Evolutionary conservation across 1,140 invertebrate species (phyloP).

Genomic region (Homarus americanus): DNA sequence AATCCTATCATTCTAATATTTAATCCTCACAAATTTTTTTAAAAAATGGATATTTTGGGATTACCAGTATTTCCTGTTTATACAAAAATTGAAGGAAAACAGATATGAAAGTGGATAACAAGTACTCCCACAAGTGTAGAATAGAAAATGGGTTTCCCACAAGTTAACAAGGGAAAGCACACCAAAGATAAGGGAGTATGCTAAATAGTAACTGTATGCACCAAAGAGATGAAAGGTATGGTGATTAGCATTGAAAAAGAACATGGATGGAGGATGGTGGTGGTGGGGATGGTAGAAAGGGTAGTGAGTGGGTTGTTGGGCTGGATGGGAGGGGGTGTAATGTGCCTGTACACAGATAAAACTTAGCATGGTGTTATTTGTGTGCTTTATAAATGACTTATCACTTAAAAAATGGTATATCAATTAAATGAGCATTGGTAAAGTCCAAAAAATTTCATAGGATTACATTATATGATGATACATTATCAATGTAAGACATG

Average conservation of each 20-base stretch:
- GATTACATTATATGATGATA: slow-evolving; percentile 33
- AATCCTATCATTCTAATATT: slow-evolving; percentile 7
- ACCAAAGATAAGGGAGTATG: slow-evolving; percentile 1
- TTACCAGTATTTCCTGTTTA: neutral
- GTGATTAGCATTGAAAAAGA: neutral
- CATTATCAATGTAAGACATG: slow-evolving; percentile 35
- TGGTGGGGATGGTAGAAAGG: neutral
- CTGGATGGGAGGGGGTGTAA: neutral
- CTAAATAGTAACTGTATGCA: neutral
- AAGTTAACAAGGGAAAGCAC: slow-evolving; percentile 13
- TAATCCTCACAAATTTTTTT: slow-evolving; percentile 20
- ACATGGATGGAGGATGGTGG: neutral
- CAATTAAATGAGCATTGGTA: slow-evolving; percentile 29
- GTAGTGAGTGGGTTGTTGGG: neutral
- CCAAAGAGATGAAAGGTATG: neutral
- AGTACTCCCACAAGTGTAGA: neutral
- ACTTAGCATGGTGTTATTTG: neutral
- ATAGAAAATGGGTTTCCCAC: neutral
- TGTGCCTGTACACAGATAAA: slow-evolving; percentile 25
- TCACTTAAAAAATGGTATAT: slow-evolving; percentile 28
- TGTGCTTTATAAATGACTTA: slow-evolving; percentile 38
- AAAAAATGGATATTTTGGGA: neutral
- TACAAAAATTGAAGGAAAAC: neutral
- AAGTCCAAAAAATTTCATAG: slow-evolving; percentile 15
- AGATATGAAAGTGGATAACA: neutral